Percentiles rank a stretch among this genome's conserved stretches.
phyloP scores from a whole-genome alignment of 2,888 invertebrate species.

The Rapana venosa region DNA sequence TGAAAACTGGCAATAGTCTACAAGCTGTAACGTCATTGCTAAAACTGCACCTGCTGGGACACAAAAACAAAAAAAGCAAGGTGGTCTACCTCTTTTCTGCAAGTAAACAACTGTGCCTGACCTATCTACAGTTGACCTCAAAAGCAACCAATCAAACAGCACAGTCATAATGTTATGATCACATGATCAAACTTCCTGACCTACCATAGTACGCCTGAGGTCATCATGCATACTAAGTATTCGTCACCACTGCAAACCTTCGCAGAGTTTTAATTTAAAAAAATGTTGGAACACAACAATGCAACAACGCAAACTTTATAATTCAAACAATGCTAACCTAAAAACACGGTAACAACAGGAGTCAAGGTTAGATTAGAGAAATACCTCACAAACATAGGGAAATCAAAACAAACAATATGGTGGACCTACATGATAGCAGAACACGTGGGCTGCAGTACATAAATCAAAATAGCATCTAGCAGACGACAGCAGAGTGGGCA shows the following conservation, averaged over 20 bases:
- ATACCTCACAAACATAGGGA: not conserved
- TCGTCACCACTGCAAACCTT: not conserved
- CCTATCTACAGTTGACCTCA: not conserved
- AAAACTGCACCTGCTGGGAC: not conserved
- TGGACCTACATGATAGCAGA: not conserved
- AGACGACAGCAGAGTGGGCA: not conserved
- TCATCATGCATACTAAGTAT: slow-evolving; percentile 27
- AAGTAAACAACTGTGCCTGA: slow-evolving; percentile 23
- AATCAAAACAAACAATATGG: slow-evolving; percentile 35
- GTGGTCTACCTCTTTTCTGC: not conserved
- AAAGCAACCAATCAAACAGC: slow-evolving; percentile 13
- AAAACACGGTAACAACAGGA: not conserved
- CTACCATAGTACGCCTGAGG: not conserved
- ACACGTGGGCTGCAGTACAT: slow-evolving; percentile 23
- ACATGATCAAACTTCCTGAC: slow-evolving; percentile 32
- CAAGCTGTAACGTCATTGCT: not conserved
- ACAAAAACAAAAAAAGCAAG: not conserved
- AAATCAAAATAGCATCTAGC: not conserved
- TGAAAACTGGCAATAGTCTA: too few species aligned
- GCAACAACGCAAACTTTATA: not conserved
- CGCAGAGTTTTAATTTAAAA: not conserved
- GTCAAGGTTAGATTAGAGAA: not conserved
- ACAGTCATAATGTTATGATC: slow-evolving; percentile 13
- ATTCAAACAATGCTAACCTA: not conserved
- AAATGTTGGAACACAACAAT: not conserved